These are phyloP conservation scores for Aurelia aurita DNA, from an alignment of 30 jellyfish, hydroid and myxozoan species.

Conservation along the genomic window DNA sequence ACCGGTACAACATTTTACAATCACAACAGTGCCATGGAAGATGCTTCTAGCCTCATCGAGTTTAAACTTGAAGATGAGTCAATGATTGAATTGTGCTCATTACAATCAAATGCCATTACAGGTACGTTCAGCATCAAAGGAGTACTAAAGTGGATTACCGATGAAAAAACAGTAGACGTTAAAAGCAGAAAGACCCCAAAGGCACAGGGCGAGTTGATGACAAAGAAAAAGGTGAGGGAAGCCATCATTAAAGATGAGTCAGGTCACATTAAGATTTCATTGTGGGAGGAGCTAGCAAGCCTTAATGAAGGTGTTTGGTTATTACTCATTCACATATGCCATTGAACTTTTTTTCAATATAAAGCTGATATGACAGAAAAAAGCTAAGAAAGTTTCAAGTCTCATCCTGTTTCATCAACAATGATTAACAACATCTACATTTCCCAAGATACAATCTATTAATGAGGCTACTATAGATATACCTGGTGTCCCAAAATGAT, in stretches of 20 bases:
- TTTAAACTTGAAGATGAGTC: background rate
- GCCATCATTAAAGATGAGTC: background rate
- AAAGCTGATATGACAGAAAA: too few species aligned
- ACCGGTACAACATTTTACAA: background rate
- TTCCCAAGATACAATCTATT: too few species aligned
- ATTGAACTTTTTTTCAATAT: too few species aligned
- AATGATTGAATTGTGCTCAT: background rate
- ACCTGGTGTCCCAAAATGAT: too few species aligned
- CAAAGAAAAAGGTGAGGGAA: background rate
- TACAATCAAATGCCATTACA: background rate
- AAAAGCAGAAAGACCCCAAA: background rate
- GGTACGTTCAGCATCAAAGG: background rate
- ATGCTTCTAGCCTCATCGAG: background rate
- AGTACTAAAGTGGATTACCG: background rate
- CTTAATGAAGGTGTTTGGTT: background rate
- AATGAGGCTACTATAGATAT: too few species aligned
- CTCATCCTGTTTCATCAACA: too few species aligned
- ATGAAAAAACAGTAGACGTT: background rate
- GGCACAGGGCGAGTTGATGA: background rate
- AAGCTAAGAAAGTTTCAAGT: too few species aligned
- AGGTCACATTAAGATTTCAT: background rate
- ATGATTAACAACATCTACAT: too few species aligned
- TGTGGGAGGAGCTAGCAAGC: background rate
- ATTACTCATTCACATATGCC: too few species aligned
- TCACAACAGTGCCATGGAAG: background rate